Percentiles rank a stretch among this genome's conserved stretches.
Evolutionary conservation across 2,888 invertebrate genomes (phyloP).

Genomic region (Chaetogeoica ovagalla): DNA sequence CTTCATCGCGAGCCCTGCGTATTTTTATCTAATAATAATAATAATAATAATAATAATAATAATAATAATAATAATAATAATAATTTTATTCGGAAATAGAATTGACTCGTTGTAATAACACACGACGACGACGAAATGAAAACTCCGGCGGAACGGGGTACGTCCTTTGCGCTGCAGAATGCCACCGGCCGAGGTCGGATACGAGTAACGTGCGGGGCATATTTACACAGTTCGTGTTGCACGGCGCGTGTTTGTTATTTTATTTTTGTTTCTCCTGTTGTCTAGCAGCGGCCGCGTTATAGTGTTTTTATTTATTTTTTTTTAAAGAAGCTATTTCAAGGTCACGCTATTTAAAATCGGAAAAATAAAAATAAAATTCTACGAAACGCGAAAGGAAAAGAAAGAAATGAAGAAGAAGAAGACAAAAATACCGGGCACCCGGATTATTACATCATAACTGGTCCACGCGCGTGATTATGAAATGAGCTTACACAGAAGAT

Average conservation of each 20-base stretch:
- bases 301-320: too few species aligned
- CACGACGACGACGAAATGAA: slow-evolving; percentile 4
- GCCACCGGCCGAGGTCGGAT: slow-evolving; percentile 35
- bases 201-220: slow-evolving; percentile 18
- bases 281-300: too few species aligned
- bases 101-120: slow-evolving; percentile 29
- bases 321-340: slow-evolving; percentile 13
- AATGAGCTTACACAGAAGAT: slow-evolving; percentile 15
- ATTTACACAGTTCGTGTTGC: not conserved
- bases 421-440: too few species aligned
- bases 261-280: not conserved
- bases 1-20: too few species aligned
- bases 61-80: too few species aligned
- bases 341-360: slow-evolving; percentile 7
- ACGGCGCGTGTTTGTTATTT: not conserved
- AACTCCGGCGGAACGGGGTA: not conserved
- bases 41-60: too few species aligned
- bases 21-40: too few species aligned
- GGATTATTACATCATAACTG: slow-evolving; percentile 33
- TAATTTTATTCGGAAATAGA: slow-evolving; percentile 12
- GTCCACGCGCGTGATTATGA: slow-evolving; percentile 27
- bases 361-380: slow-evolving; percentile 31
- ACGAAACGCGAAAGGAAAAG: slow-evolving; percentile 8
- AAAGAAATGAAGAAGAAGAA: too few species aligned
- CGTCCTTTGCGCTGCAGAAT: slow-evolving; percentile 24